Evolutionary conservation across 1,140 invertebrate genomes (phyloP), one percentile per base, ranked within the genome.

Genomic region (Uloborus diversus): DNA sequence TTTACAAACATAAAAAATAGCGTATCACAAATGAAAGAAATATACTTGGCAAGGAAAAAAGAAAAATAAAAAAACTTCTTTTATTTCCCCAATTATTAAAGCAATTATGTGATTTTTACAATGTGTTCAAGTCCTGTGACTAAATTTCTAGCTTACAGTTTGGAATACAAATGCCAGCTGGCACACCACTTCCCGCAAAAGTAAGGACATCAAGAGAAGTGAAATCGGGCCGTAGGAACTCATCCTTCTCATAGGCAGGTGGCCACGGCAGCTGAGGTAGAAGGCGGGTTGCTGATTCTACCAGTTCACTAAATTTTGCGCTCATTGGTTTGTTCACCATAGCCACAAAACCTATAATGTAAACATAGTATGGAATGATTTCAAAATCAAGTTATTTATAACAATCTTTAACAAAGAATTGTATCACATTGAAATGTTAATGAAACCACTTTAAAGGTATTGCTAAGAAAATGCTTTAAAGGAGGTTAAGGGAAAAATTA

Each of bases 81-180:
- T 9, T 7, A 65, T 30, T n/a, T 65, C 23, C 23, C 7, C 7
- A 65, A 47, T 20, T 65, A 33, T 65, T 2, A 37, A 65, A 65
- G 11, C 20, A 65, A 65, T 13, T 35, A 17, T 49, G 32, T 28
- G 11, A 37, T 49, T 11, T 23, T 49, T 17, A 2, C 5, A 1
- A 5, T 49, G 13, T 35, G 11, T 4, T 65, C 62, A 37, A 30
- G n/a, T 65, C 11, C 20, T 1, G n/a, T n/a, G n/a, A n/a, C n/a
- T n/a, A 32, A 71, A 28, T 57, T 33, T 23, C 13, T 13, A 57
- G 85, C 92, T 90, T 88, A 94, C 93, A 99, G 87, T 99, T 99
- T 25, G 96, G 96, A 88, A 99, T 98, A 86, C 98, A 98, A 76
- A 98, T 99, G 47, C 96, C 97, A 75, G 94, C 92, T 1, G 96